Evolutionary conservation across 2,113 vertebrate species (phyloP).

Genomic region (Illadopsis cleaveri): DNA sequence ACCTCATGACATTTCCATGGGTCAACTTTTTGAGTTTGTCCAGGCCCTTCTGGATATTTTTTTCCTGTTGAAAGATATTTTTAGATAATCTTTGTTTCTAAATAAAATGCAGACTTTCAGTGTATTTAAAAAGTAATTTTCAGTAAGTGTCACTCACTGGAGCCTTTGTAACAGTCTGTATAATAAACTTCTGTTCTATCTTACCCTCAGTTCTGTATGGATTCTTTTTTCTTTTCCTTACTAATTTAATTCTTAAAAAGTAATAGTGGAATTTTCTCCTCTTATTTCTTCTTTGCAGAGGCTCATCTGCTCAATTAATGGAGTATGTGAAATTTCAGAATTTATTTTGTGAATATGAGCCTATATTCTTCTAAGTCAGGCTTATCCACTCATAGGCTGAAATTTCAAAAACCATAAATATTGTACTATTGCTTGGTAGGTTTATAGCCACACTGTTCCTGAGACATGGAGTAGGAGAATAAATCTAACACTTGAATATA

Average conservation of each 20-base stretch:
- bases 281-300: neutral
- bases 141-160: neutral
- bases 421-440: neutral
- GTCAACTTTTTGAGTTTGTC: neutral
- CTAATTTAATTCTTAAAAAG: neutral
- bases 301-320: neutral
- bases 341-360: neutral
- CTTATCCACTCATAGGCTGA: neutral
- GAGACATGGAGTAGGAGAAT: neutral
- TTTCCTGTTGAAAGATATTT: neutral
- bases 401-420: neutral
- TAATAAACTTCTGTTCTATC: neutral
- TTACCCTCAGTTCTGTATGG: neutral
- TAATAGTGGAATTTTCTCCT: neutral
- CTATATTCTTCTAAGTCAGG: neutral
- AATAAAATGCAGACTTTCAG: neutral
- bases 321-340: neutral
- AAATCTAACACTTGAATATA: neutral
- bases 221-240: neutral
- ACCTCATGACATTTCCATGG: neutral
- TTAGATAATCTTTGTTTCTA: neutral
- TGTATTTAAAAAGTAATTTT: neutral
- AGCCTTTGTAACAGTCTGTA: neutral
- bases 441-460: neutral
- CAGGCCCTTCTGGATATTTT: neutral